Base-by-base conservation (phyloP, 2,888 invertebrate species). In the Tenthredo scrophulariae region DNA sequence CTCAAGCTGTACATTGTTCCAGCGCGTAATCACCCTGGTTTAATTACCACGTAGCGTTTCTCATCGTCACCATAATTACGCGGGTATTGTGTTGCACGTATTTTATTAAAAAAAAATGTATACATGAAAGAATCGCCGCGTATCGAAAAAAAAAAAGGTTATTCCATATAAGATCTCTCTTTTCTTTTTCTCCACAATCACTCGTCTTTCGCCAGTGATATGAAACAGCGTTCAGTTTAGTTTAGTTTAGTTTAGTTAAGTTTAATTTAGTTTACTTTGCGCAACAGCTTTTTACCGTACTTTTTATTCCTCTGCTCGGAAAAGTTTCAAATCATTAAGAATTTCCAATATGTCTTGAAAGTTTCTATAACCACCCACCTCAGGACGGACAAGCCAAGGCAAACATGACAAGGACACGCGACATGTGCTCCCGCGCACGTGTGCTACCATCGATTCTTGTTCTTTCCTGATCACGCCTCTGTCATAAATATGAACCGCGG, bases 311-410 rank as follows among this genome's bases (percentile, higher is more conserved):
- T 22, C 26, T n/a, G 6, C 26, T 29, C 46, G 15, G 46, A 65
- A 62, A 77, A 75, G 26, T 77, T 79, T 18, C 58, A n/a, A 62
- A n/a, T 84, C 75, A 65, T 77, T 74, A 67, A 54, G 74, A 84
- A 85, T 85, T 84, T 85, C 65, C 84, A 85, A 85, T 85, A 84
- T 84, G 62, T 75, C 84, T 75, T 9, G 22, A 70, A 83, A 37
- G 22, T 84, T 85, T 85, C 50, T 33, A n/a, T 37, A 15, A 43
- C 40, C 26, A 22, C n/a, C 50, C 22, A 62, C 43, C 62, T 26
- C 43, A 6, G 33, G 33, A 22, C 77, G 37, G 40, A 26, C 54
- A 7, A 75, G 15, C 29, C 58, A 70, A 62, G 54, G 7, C 75
- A 58, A 75, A 82, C 82, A 70, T 70, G 40, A 40, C 54, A 85